Conservation (phyloP, 2,113 vertebrate species). For the Marmota flaviventris region DNA sequence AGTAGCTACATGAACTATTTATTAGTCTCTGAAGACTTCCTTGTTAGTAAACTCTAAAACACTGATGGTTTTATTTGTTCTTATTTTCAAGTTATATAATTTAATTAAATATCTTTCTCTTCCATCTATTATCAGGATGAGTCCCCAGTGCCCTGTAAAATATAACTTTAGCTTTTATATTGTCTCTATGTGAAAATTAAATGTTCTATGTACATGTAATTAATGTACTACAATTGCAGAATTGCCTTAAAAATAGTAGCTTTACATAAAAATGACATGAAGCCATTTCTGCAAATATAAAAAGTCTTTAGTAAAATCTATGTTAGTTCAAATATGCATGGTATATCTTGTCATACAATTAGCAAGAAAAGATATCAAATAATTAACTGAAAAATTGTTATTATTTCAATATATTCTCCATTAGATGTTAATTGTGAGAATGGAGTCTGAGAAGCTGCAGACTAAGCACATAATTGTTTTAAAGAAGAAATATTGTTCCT, state of each 20-base stretch:
- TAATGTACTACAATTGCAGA: constrained; percentile 45
- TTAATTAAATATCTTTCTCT: background rate
- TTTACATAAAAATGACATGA: constrained; percentile 47
- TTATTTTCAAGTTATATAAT: background rate
- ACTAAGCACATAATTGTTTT: background rate
- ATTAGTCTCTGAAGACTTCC: background rate
- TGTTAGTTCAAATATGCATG: background rate
- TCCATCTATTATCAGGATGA: background rate
- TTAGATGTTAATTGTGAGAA: background rate
- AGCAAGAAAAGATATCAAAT: background rate
- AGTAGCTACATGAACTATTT: background rate
- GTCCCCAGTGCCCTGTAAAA: background rate
- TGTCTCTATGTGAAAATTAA: constrained; percentile 2
- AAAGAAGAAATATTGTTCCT: background rate
- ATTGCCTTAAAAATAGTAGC: constrained; percentile 1
- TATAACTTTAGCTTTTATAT: constrained; percentile 37
- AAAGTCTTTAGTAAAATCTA: background rate
- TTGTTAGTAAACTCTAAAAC: background rate
- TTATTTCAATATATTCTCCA: background rate
- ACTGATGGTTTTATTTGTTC: background rate
- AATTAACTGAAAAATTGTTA: constrained; percentile 34
- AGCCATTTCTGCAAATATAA: constrained; percentile 41
- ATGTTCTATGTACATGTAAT: constrained; percentile 59
- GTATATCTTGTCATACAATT: background rate
- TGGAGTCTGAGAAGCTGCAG: background rate